Evolutionary conservation across 2,888 invertebrate species (phyloP).

Genomic region (Cancer borealis): DNA sequence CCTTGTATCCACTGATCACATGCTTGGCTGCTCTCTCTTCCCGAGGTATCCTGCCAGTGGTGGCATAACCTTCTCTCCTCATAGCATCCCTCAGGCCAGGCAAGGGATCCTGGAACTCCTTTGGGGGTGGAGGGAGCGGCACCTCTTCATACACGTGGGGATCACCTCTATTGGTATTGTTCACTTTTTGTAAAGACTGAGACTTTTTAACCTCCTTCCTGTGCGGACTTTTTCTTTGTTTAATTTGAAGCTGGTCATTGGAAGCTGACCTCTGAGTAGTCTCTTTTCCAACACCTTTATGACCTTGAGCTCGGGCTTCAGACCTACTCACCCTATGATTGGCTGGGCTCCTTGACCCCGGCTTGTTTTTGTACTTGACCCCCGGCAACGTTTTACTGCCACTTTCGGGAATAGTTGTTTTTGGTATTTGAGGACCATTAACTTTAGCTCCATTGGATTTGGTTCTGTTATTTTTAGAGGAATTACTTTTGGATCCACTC

Average conservation of each 20-base stretch:
- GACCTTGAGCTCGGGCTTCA: constrained; percentile 64
- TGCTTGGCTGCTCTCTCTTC: constrained; percentile 73
- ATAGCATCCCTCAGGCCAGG: constrained; percentile 73
- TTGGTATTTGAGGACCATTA: constrained; percentile 67
- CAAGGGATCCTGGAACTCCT: constrained; percentile 88
- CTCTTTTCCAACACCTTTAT: constrained; percentile 67
- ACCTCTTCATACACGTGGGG: constrained; percentile 81
- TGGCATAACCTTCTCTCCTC: constrained; percentile 71
- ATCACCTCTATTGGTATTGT: constrained; percentile 66
- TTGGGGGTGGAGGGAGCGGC: constrained; percentile 86
- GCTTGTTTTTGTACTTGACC: constrained; percentile 74
- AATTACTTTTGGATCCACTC: constrained; percentile 56
- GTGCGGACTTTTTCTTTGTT: constrained; percentile 69
- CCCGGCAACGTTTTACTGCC: constrained; percentile 55
- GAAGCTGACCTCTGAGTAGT: constrained; percentile 74
- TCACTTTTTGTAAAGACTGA: constrained; percentile 77
- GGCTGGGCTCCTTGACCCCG: constrained; percentile 72
- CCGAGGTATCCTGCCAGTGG: constrained; percentile 76
- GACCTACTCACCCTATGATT: constrained; percentile 67
- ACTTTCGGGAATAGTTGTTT: constrained; percentile 62
- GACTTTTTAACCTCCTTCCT: constrained; percentile 77
- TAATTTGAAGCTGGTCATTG: constrained; percentile 75
- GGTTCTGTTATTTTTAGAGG: constrained; percentile 52
- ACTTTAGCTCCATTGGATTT: constrained; percentile 61
- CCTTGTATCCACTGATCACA: constrained; percentile 63